phyloP scores from a whole-genome alignment of 1,140 invertebrate genomes.

The Papilio glaucus region DNA sequence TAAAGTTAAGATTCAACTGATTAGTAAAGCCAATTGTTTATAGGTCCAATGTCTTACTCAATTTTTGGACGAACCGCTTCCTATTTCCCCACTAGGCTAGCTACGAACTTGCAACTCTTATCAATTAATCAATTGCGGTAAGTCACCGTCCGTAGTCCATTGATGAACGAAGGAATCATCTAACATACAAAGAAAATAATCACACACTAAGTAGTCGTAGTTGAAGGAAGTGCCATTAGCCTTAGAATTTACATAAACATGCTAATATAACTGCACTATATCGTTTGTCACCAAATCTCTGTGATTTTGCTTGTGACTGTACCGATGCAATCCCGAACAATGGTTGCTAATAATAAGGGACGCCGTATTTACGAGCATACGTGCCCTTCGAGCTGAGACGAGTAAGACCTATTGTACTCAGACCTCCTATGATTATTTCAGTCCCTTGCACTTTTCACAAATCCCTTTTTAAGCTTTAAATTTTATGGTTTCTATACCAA shows the following conservation, averaged over 20 bases:
- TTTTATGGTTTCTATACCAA: slow-evolving; percentile 56
- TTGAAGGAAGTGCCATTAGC: neutral
- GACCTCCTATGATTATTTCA: slow-evolving; percentile 83
- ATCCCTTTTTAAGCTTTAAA: slow-evolving; percentile 64
- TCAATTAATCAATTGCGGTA: too few species aligned
- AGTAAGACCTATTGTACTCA: slow-evolving; percentile 76
- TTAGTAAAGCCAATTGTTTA: too few species aligned
- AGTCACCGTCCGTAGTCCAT: too few species aligned
- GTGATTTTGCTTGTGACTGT: slow-evolving; percentile 56
- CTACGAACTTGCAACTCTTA: too few species aligned
- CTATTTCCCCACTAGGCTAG: too few species aligned
- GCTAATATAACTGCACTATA: neutral
- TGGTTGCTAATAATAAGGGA: slow-evolving; percentile 81
- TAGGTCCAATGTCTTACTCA: too few species aligned
- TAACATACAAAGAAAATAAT: neutral
- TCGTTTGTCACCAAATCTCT: slow-evolving; percentile 35
- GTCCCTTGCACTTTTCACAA: slow-evolving; percentile 71
- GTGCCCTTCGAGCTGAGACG: slow-evolving; percentile 76
- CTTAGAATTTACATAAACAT: slow-evolving; percentile 6
- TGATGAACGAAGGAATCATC: neutral
- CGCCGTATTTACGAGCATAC: slow-evolving; percentile 82
- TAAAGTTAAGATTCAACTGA: too few species aligned
- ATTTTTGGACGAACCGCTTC: too few species aligned
- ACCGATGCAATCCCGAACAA: slow-evolving; percentile 75
- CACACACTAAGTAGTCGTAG: too few species aligned